Evolutionary conservation across 2,888 invertebrate genomes (phyloP).

Genomic region (Theodoxus fluviatilis): DNA sequence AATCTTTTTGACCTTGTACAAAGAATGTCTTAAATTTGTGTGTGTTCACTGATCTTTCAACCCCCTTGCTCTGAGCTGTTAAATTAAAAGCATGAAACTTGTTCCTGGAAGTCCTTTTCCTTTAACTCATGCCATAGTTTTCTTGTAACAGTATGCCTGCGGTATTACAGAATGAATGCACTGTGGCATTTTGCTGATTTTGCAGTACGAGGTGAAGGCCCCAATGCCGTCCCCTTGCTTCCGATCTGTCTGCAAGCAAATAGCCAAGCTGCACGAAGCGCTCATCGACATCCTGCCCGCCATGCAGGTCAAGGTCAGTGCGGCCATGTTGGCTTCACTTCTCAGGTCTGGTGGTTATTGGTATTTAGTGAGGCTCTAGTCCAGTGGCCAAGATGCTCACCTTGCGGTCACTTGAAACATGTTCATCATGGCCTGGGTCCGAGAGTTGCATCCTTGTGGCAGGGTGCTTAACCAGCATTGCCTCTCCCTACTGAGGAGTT

Average conservation of each 20-base stretch:
- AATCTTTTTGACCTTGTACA: too few relatives aligned
- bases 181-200: slow-evolving; percentile 24
- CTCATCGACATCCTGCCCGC: slow-evolving; percentile 82
- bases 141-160: background rate
- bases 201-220: slow-evolving; percentile 88
- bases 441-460: background rate
- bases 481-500: too few relatives aligned
- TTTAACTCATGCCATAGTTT: background rate
- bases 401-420: background rate
- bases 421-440: background rate
- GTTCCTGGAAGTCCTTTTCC: background rate
- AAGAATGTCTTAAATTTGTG: too few relatives aligned
- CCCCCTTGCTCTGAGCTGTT: background rate
- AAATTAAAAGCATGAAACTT: background rate
- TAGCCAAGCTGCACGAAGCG: slow-evolving; percentile 90
- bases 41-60: too few relatives aligned
- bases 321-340: too few relatives aligned
- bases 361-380: too few relatives aligned
- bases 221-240: slow-evolving; percentile 86
- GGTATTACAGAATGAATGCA: background rate
- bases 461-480: background rate
- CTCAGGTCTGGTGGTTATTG: too few relatives aligned
- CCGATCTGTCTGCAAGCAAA: slow-evolving; percentile 72
- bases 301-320: slow-evolving; percentile 69
- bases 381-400: too few relatives aligned